phyloP scores from a whole-genome alignment of 2,113 vertebrate species.

The Rhegmatorhina hoffmannsi region DNA sequence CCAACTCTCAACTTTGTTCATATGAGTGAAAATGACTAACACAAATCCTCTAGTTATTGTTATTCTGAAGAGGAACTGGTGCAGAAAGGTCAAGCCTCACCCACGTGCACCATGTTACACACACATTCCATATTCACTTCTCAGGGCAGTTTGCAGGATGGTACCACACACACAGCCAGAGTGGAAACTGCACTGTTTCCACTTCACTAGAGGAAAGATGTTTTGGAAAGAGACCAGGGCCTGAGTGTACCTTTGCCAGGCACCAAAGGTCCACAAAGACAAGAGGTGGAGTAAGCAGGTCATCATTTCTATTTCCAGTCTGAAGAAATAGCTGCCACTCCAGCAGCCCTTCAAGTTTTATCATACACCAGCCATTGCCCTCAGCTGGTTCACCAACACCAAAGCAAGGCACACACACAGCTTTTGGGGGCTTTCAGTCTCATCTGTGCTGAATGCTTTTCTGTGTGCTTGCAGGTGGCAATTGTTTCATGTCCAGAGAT shows the following conservation, averaged over 20 bases:
- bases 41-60: background rate
- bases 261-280: background rate
- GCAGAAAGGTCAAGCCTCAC: background rate
- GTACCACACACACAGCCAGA: background rate
- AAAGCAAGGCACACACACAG: background rate
- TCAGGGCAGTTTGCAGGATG: background rate
- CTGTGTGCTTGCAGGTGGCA: background rate
- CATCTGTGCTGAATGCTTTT: background rate
- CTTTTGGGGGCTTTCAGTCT: background rate
- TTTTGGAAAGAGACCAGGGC: background rate
- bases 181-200: background rate
- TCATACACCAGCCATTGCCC: background rate
- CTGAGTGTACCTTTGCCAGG: background rate
- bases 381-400: background rate
- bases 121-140: background rate
- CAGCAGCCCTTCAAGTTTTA: background rate
- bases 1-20: background rate
- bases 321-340: background rate
- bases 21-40: background rate
- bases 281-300: background rate
- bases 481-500: background rate
- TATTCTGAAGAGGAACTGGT: background rate
- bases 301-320: background rate
- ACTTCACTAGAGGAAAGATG: background rate
- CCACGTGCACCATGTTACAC: accelerated